Base-by-base conservation (phyloP, 1,140 invertebrate genomes). In the Grapholita molesta region DNA sequence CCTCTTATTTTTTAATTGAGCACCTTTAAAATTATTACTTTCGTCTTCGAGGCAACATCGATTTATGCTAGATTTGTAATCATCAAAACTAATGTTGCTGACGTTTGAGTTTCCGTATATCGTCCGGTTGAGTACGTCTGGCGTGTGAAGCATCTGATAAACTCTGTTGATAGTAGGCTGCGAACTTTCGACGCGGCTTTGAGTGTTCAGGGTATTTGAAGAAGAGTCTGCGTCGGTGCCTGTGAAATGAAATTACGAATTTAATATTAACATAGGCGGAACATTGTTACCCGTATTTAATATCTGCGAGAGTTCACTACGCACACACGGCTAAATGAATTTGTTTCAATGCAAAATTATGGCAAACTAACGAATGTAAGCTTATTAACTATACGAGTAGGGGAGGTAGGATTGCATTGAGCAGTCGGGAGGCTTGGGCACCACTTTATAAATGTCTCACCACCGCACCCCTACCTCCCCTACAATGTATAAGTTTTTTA, bases 81-180 rank as follows among this genome's bases (percentile, higher is more conserved):
- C 12, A 64, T 74, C 74, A 70, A 74, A 80, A 80, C 75, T 83
- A 76, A 82, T 76, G 67, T 67, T 80, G 64, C 75, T 72, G 65
- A 74, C 73, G 77, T 80, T 77, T 70, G 75, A 76, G 48, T 75
- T 71, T 38, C 53, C 55, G 55, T 75, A 69, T 78, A 73, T 69
- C 66, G 70, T 79, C 70, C 78, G 74, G 74, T 79, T 83, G 73
- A 80, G 67, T 69, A 74, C 72, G 52, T 76, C 75, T 33, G 76
- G 64, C 66, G 80, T 76, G 72, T 88, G 81, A 35, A 90, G 79
- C 83, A 89, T 89, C 83, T 89, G 80, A 72, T 88, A 90, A 57
- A 89, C 73, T 78, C 82, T 86, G 73, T 87, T 90, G 52, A 89
- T 73, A 25, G 82, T 90, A 15, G 87, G 86, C 25, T 75, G 78